Evolutionary conservation across 1,140 invertebrate species (phyloP), one percentile per base, ranked within the genome.

Genomic region (Acarapis woodi): DNA sequence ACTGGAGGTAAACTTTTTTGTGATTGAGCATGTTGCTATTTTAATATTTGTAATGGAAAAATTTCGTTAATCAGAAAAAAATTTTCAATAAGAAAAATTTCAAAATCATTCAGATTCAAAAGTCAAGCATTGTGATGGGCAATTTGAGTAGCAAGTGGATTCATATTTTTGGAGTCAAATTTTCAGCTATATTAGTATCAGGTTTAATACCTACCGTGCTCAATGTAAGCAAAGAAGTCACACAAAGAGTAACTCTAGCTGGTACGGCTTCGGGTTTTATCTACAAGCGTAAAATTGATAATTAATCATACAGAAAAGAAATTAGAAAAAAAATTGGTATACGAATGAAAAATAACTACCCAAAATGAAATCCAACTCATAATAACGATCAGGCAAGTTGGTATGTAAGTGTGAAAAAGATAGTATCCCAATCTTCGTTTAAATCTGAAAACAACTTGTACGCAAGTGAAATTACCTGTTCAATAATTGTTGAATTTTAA

Each of bases 1-100:
- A 85, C 74, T 52, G 79, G 79, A 0, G 76, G 76, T 30, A 82
- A 53, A 71, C 73, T 22, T 72, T 75, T 32, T 78, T 54, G 52
- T 12, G 53, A 53, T 39, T 53, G 51, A n/a, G 52, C 52, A 37
- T 54, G 52, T 37, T 54, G 56, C 3, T n/a, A n/a, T n/a, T n/a
- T n/a, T n/a, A n/a, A n/a, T n/a, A 14, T 28, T 9, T 14, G 8
- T 8, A 14, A 28, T 14, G 25, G 25, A 14, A 28, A 14, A 9
- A 28, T 14, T 9, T 14, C 25, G 14, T 28, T 14, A 28, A 28
- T 8, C 8, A 28, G 25, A 28, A 28, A 14, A 28, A 28, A 28
- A 28, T n/a, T n/a, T n/a, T n/a, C n/a, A n/a, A n/a, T n/a, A n/a
- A n/a, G n/a, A n/a, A n/a, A n/a, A n/a, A n/a, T n/a, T n/a, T n/a